Evolutionary conservation across 2,113 vertebrate species (phyloP).

Genomic region (Rhombomys opimus): DNA sequence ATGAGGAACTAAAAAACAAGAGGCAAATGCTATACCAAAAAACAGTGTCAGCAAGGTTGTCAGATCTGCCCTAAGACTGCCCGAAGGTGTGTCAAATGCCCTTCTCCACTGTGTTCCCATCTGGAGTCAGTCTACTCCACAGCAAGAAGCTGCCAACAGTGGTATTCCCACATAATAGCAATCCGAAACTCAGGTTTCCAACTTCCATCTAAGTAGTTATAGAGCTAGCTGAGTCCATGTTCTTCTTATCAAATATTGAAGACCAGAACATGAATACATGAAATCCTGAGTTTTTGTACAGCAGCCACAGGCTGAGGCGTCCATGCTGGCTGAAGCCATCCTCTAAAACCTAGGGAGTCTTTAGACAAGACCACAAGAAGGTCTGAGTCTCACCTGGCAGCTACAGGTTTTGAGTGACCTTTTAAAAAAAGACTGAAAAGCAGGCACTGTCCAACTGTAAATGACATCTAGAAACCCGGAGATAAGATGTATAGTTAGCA

Average conservation of each 20-base stretch:
- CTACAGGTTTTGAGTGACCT: neutral
- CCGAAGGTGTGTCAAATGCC: neutral
- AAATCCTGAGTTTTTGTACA: slow-evolving; percentile 19
- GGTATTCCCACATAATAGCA: neutral
- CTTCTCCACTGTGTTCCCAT: neutral
- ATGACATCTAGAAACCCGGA: slow-evolving; percentile 60
- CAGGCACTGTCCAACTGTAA: slow-evolving; percentile 13
- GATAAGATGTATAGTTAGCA: slow-evolving; percentile 18
- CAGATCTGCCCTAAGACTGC: neutral
- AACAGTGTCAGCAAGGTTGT: neutral
- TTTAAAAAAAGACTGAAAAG: neutral
- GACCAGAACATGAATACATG: neutral
- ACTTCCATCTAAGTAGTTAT: neutral
- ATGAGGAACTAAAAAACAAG: slow-evolving; percentile 34
- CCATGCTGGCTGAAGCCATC: neutral
- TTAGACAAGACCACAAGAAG: neutral
- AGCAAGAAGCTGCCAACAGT: neutral
- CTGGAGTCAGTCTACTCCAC: neutral
- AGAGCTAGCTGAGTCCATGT: neutral
- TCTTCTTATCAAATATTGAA: slow-evolving; percentile 41
- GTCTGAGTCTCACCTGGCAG: slow-evolving; percentile 1
- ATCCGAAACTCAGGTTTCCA: neutral
- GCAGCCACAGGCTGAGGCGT: neutral
- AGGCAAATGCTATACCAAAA: slow-evolving; percentile 8
- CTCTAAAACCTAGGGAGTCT: neutral